phyloP scores from a whole-genome alignment of 1,140 invertebrate species.

The Drosophila saltans region DNA sequence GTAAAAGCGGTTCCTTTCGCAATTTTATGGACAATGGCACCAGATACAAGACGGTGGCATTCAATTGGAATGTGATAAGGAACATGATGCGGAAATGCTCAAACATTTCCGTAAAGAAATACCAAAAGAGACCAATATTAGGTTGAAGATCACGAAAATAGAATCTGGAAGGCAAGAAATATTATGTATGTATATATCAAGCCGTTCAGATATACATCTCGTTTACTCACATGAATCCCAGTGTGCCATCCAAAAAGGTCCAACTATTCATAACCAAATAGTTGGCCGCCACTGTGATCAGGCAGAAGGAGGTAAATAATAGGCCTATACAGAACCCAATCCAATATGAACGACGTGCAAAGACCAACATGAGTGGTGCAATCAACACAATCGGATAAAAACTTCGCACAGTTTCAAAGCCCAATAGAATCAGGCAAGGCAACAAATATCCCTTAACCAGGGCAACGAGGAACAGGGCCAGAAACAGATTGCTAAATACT shows the following conservation, averaged over 20 bases:
- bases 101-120: slow-evolving; percentile 99
- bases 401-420: slow-evolving; percentile 91
- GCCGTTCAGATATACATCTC: neutral
- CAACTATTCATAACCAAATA: slow-evolving; percentile 85
- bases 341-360: slow-evolving; percentile 66
- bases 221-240: slow-evolving; percentile 91
- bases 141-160: slow-evolving; percentile 96
- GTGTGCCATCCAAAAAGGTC: slow-evolving; percentile 90
- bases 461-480: slow-evolving; percentile 88
- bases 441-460: slow-evolving; percentile 87
- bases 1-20: slow-evolving; percentile 92
- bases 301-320: slow-evolving; percentile 80
- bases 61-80: slow-evolving; percentile 98
- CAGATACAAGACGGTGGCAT: slow-evolving; percentile 95
- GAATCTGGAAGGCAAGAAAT: slow-evolving; percentile 84
- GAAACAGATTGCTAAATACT: slow-evolving; percentile 93
- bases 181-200: neutral
- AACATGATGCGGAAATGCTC: slow-evolving; percentile 98
- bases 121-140: slow-evolving; percentile 99
- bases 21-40: slow-evolving; percentile 94
- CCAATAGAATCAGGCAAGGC: slow-evolving; percentile 87
- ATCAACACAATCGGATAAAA: slow-evolving; percentile 94
- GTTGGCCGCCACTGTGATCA: slow-evolving; percentile 43
- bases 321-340: slow-evolving; percentile 58
- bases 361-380: slow-evolving; percentile 88